Conservation (phyloP, 1,140 invertebrate species). For the Bombus consobrinus region DNA sequence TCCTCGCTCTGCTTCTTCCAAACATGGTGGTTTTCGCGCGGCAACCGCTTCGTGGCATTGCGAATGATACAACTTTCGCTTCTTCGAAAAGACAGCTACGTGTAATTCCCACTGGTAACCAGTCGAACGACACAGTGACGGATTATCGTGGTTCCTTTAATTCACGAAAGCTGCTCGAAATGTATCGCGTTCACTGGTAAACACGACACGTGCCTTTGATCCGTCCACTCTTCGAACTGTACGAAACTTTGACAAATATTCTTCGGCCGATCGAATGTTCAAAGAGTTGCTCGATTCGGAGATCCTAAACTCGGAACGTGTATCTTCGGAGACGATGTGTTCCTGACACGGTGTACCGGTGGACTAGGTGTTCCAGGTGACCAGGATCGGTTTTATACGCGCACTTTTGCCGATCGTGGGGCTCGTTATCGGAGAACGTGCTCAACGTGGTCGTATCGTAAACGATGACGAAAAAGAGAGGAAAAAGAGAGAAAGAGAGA, state of each 20-base stretch:
- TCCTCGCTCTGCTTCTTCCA: background rate
- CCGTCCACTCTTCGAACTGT: too few relatives aligned
- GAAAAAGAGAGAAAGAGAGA: too few relatives aligned
- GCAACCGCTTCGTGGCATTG: constrained; percentile 14
- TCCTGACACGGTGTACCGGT: background rate
- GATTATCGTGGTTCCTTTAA: too few relatives aligned
- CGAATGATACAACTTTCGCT: background rate
- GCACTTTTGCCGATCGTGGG: background rate
- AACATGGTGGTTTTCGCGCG: background rate
- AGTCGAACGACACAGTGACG: too few relatives aligned
- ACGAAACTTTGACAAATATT: too few relatives aligned
- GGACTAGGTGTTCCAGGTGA: background rate
- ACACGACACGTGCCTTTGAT: too few relatives aligned
- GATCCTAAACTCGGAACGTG: background rate
- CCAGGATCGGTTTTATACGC: background rate
- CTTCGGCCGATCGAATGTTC: background rate
- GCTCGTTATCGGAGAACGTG: background rate
- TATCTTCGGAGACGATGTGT: background rate
- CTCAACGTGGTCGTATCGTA: too few relatives aligned
- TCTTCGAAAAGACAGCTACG: background rate
- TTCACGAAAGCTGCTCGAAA: too few relatives aligned
- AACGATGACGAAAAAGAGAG: too few relatives aligned
- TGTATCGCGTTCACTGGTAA: too few relatives aligned
- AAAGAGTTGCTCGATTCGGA: background rate
- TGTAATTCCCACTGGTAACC: too few relatives aligned